phyloP scores from a whole-genome alignment of 2,797 vertebrate genomes.

The Sciurus vulgaris region DNA sequence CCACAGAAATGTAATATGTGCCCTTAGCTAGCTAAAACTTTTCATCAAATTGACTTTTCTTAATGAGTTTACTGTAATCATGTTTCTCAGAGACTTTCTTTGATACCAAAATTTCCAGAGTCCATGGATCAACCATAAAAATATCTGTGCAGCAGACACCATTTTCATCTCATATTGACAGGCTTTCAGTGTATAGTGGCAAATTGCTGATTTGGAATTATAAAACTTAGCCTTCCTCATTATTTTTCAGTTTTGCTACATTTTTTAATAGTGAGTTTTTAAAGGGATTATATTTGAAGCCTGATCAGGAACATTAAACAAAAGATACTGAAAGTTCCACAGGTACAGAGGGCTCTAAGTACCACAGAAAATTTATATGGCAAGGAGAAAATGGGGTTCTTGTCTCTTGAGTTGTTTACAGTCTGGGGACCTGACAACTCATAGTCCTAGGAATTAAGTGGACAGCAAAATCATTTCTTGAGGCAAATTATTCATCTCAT shows the following conservation, averaged over 20 bases:
- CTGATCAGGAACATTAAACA: constrained; percentile 12
- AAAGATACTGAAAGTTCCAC: constrained; percentile 50
- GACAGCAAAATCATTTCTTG: constrained; percentile 2
- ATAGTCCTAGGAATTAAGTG: neutral
- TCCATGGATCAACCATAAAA: neutral
- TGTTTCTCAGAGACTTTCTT: neutral
- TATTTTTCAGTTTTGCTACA: constrained; percentile 50
- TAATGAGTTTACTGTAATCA: neutral
- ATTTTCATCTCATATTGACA: neutral
- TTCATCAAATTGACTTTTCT: neutral
- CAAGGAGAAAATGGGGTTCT: neutral
- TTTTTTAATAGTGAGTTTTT: constrained; percentile 64
- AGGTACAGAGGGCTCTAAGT: neutral
- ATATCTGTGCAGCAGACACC: neutral
- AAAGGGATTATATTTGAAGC: neutral
- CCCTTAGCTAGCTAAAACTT: neutral
- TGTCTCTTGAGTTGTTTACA: constrained; percentile 22
- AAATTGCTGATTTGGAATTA: neutral
- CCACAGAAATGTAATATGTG: neutral
- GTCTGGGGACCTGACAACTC: neutral
- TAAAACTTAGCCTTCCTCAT: neutral
- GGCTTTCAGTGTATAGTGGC: neutral
- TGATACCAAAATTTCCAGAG: neutral
- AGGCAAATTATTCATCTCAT: constrained; percentile 34
- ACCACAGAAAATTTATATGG: neutral